phyloP scores from a whole-genome alignment of 2,113 vertebrate species.

The Orthonyx spaldingii region DNA sequence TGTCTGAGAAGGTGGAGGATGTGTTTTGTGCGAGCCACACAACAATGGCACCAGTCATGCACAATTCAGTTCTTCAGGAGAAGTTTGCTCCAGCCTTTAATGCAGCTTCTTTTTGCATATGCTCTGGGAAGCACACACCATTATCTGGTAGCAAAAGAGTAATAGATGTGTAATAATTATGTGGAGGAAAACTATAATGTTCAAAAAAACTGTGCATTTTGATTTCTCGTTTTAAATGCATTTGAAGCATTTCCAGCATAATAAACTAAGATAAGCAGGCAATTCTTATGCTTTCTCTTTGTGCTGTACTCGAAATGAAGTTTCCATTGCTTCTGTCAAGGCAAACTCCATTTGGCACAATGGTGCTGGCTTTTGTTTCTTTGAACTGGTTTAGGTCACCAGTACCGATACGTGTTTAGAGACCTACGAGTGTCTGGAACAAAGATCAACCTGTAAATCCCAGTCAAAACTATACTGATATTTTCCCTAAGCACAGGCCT shows the following conservation, averaged over 20 bases:
- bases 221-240: background rate
- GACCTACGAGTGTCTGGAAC: background rate
- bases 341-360: background rate
- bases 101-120: background rate
- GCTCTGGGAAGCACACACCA: background rate
- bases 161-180: background rate
- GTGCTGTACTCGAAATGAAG: background rate
- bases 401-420: fast-evolving
- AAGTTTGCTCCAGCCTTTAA: background rate
- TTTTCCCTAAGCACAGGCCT: background rate
- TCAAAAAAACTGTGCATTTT: background rate
- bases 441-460: background rate
- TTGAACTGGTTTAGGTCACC: background rate
- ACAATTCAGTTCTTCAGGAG: background rate
- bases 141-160: background rate
- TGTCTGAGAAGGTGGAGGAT: background rate
- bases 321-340: background rate
- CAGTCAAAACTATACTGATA: background rate
- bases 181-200: background rate
- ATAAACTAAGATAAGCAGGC: background rate
- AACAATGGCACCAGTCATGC: background rate
- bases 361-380: background rate
- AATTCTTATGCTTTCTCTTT: background rate
- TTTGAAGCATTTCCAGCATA: background rate
- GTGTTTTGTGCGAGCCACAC: background rate